Conservation (phyloP, 1,140 invertebrate species). For the Dendrolimus punctatus region DNA sequence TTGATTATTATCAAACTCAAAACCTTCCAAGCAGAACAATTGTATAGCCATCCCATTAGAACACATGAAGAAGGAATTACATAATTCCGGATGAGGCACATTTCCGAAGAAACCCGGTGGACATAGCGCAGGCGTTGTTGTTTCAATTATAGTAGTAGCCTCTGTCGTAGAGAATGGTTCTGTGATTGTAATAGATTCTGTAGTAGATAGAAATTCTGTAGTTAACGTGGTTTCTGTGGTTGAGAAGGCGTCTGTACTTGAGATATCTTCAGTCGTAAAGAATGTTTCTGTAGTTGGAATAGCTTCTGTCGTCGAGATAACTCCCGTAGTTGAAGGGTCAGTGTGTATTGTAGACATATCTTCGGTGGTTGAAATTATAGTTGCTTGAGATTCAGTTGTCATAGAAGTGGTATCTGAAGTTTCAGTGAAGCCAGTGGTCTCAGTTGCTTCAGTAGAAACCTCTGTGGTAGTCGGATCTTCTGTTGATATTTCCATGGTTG, state of each 20-base stretch:
- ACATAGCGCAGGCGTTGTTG: conserved; percentile 3
- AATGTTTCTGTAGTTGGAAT: not conserved
- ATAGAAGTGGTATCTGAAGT: not conserved
- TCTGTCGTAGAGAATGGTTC: not conserved
- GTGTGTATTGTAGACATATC: not conserved
- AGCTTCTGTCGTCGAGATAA: not conserved
- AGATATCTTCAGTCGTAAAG: not conserved
- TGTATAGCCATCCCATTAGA: conserved; percentile 9
- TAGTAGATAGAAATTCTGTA: not conserved
- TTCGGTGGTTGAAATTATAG: conserved; percentile 5
- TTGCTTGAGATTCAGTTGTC: not conserved
- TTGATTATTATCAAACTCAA: conserved; percentile 3
- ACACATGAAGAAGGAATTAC: conserved; percentile 18
- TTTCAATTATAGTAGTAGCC: not conserved
- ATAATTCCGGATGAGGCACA: conserved; percentile 16
- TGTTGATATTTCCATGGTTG: not conserved
- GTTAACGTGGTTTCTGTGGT: not conserved
- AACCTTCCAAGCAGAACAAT: conserved; percentile 12
- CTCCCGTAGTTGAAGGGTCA: not conserved
- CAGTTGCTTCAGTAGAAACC: conserved; percentile 1
- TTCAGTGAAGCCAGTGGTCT: not conserved
- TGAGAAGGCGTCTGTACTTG: too few species aligned
- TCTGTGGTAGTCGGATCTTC: not conserved
- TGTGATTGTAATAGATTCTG: not conserved
- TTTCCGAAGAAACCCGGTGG: conserved; percentile 8